Evolutionary conservation across 2,888 invertebrate species (phyloP), one percentile per base, ranked within the genome.

Genomic region (Apamea monoglypha): DNA sequence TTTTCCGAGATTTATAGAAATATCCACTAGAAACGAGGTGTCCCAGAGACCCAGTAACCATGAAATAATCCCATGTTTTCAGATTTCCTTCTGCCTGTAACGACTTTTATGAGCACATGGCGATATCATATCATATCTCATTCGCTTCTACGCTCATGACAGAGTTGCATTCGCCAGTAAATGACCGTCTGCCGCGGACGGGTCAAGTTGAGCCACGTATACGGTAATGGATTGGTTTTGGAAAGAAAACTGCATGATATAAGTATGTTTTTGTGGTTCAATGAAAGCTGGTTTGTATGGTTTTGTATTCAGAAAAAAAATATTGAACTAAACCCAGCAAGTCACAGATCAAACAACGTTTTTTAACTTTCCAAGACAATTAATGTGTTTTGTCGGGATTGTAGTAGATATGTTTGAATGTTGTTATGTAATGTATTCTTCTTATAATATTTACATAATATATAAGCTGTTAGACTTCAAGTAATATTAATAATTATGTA

Each of bases 181-280:
- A 66, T 74, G 83, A 69, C 64, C 68, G 66, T 75, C 61, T 69
- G 47, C 81, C 71, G 74, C 71, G 40, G 44, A 16, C 47, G 53
- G 64, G 74, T 79, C 56, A 71, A 87, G 73, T 88, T 68, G 50
- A 67, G 66, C 76, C 40, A 86, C 64, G 81, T 80, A 73, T 84
- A 81, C 70, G 7, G 63, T 88, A 88, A 88, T 87, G 87, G 89
- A 88, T 84, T 84, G 59, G 76, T 56, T 66, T 66, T 61, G 8
- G 67, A 69, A 78, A 67, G 40, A 73, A 56, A 53, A 68, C 44
- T 77, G 21, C 5, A 74, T 47, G 7, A 40, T 56, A 76, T 80
- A 78, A 74, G 40, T 69, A 59, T 53, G 32, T 44, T 63, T 67
- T 40, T 44, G 36, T 78, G 40, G 53, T 47, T 50, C 8, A 47